Conservation (phyloP, 2,888 invertebrate species). For the Hedychridium roseum region DNA sequence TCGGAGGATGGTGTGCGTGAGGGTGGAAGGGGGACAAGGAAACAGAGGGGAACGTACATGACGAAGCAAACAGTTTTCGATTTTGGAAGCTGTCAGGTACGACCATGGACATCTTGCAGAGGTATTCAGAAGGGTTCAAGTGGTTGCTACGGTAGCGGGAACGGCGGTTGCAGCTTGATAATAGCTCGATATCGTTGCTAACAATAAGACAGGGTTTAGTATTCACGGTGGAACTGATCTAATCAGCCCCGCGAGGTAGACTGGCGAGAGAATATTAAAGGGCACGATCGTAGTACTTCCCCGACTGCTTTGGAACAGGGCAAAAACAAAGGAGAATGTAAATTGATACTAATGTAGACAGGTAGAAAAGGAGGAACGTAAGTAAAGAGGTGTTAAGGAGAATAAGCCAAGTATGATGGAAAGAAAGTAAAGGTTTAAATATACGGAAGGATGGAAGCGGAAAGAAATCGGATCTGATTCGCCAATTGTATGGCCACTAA, state of each 20-base stretch:
- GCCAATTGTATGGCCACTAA: constrained; percentile 44
- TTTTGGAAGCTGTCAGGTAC: constrained; percentile 4
- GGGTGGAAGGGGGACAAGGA: too few relatives aligned
- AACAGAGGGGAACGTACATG: too few relatives aligned
- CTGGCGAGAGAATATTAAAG: too few relatives aligned
- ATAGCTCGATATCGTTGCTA: constrained; percentile 10
- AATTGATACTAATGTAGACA: too few relatives aligned
- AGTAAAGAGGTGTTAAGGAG: too few relatives aligned
- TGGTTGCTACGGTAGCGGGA: constrained; percentile 1
- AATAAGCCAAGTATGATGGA: too few relatives aligned
- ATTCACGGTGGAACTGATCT: background rate
- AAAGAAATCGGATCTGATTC: constrained; percentile 30
- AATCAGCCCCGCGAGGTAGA: background rate
- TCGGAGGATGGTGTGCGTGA: background rate
- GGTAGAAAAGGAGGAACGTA: too few relatives aligned
- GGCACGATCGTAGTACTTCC: too few relatives aligned
- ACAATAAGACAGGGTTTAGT: background rate
- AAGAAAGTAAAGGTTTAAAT: too few relatives aligned
- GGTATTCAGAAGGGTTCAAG: constrained; percentile 1
- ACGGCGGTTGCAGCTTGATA: constrained; percentile 3
- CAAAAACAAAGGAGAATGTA: too few relatives aligned
- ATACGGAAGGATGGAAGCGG: background rate
- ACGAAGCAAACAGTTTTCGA: constrained; percentile 18
- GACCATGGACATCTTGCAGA: constrained; percentile 10
- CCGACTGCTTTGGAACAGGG: too few relatives aligned